Percentiles rank a stretch among this genome's conserved stretches.
phyloP scores from a whole-genome alignment of 2,797 vertebrate species.

The Sebastes matsubarae region DNA sequence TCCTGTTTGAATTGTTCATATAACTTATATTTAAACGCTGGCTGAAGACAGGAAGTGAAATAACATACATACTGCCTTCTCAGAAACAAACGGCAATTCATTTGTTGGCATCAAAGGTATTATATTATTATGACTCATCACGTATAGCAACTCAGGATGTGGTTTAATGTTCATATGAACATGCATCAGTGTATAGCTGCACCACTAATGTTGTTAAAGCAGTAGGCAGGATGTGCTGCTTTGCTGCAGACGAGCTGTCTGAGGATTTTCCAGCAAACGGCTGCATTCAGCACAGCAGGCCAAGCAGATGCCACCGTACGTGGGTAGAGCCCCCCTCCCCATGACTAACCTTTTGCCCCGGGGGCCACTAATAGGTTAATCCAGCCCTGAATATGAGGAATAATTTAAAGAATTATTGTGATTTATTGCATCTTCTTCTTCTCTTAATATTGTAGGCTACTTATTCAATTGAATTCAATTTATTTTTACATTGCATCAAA shows the following conservation, averaged over 20 bases:
- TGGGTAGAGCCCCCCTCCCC: not conserved
- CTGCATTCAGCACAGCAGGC: not conserved
- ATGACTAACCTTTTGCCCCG: not conserved
- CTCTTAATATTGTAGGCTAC: not conserved
- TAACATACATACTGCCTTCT: not conserved
- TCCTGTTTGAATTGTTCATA: not conserved
- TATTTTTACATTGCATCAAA: too few relatives aligned
- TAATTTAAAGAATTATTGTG: not conserved
- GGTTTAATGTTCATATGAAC: not conserved
- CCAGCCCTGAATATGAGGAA: not conserved
- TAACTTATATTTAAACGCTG: not conserved
- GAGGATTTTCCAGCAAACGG: not conserved
- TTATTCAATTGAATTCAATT: too few relatives aligned
- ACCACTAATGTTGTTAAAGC: not conserved
- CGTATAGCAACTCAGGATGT: not conserved
- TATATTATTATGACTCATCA: not conserved
- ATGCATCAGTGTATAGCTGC: not conserved
- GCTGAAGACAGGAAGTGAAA: not conserved
- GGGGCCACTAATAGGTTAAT: not conserved
- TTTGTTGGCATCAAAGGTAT: not conserved
- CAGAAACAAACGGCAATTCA: not conserved
- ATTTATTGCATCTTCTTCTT: not conserved
- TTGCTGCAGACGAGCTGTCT: not conserved
- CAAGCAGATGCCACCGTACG: not conserved
- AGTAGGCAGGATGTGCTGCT: not conserved